Evolutionary conservation across 1,140 invertebrate species (phyloP), one percentile per base, ranked within the genome.

Genomic region (Drosophila auraria): DNA sequence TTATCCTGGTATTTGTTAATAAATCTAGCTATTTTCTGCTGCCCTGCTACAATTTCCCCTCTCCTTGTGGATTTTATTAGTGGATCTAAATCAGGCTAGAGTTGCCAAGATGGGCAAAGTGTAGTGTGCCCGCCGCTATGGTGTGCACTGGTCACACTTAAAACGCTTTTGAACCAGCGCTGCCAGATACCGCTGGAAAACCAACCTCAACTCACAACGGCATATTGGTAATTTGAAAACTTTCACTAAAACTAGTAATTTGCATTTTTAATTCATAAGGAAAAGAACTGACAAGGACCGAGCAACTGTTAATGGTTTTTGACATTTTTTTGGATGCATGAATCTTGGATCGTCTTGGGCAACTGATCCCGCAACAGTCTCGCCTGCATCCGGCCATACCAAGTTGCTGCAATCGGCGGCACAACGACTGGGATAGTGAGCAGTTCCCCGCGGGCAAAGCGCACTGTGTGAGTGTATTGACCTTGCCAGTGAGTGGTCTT

Each of bases 401-500:
- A 57, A 57, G 54, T 57, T 1, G 15, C 5, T 6, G 36, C 14
- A 14, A 20, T 23, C 8, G 23, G 0, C 0, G 36, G 54, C 20
- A 57, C 54, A 40, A 23, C 54, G 20, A 57, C 36, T 5, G 54
- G 54, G 5, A 57, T 57, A 36, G 20, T 40, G 5, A 57, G 23
- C 7, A 57, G 54, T 8, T 57, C 54, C 4, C 54, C 54, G 20
- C 14, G 36, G 20, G 54, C 36, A 8, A 57, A 57, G 5, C 54
- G 20, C 36, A 57, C 38, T 2, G 54, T 57, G 5, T 40, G 23
- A 0, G 36, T 57, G 14, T 57, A 40, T 20, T 15, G 36, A 8
- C 54, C 54, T 25, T 57, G 20, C 36, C 36, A 57, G 6, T 57
- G 36, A 40, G 36, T 25, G 36, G 20, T n/a, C 36, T 57, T 57